A percentile compares a stretch with the other conserved stretches of the same genome.
Conservation (phyloP, 2,888 invertebrate species). For the Cyclophora albipunctata region DNA sequence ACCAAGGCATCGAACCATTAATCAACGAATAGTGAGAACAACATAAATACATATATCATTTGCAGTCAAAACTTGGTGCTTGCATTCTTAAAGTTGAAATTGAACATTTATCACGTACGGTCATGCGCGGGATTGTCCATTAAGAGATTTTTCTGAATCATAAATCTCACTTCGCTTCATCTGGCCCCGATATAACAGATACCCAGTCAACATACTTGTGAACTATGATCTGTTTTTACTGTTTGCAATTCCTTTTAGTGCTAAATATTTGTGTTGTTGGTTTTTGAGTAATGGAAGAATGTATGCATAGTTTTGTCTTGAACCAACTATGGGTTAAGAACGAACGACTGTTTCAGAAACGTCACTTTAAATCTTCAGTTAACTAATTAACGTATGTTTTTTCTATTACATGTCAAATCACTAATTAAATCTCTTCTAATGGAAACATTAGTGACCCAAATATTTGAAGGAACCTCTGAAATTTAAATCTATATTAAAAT, state of each 20-base stretch:
- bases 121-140: conserved; percentile 68
- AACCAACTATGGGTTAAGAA: too few relatives aligned
- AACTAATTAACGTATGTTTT: too few relatives aligned
- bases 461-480: too few relatives aligned
- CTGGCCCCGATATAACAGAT: conserved; percentile 60
- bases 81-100: conserved; percentile 71
- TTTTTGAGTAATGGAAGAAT: too few relatives aligned
- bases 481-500: too few relatives aligned
- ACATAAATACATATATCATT: conserved; percentile 64
- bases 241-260: background rate
- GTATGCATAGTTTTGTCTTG: too few relatives aligned
- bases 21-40: conserved; percentile 44
- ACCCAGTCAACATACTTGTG: conserved; percentile 52
- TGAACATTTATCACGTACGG: conserved; percentile 70
- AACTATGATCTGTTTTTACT: conserved; percentile 25
- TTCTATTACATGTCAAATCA: too few relatives aligned
- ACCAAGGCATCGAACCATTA: conserved; percentile 24
- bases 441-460: too few relatives aligned
- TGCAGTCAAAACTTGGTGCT: conserved; percentile 66
- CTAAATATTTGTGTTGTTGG: too few relatives aligned
- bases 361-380: too few relatives aligned
- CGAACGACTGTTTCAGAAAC: too few relatives aligned
- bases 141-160: conserved; percentile 73
- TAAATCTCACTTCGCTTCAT: conserved; percentile 73
- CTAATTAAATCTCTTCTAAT: too few relatives aligned